These are phyloP conservation scores for Proteles cristata DNA, from an alignment of 2,113 vertebrate genomes.

Conservation along the genomic window DNA sequence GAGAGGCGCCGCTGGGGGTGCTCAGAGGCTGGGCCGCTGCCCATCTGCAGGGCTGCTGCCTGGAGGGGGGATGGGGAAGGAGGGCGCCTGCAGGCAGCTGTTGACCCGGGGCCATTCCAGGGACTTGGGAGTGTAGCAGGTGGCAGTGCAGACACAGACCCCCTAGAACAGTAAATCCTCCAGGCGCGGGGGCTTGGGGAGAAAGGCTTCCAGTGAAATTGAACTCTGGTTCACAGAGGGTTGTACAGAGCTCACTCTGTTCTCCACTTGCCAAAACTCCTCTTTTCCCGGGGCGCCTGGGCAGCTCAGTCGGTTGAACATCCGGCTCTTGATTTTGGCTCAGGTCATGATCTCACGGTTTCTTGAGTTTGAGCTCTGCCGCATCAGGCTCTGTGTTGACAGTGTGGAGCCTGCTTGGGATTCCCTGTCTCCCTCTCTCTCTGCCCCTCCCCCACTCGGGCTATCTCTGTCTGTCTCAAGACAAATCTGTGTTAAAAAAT, in stretches of 20 bases:
- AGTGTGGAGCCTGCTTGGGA: too few species aligned
- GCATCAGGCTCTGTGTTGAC: too few species aligned
- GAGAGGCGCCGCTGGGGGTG: not conserved
- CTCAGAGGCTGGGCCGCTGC: not conserved
- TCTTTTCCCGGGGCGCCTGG: not conserved
- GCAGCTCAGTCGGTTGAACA: too few species aligned
- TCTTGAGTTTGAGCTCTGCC: too few species aligned
- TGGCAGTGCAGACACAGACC: not conserved
- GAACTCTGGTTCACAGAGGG: not conserved
- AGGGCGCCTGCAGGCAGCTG: not conserved
- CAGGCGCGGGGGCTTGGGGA: not conserved
- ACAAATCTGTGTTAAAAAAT: too few species aligned
- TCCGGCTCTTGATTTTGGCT: too few species aligned
- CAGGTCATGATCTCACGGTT: too few species aligned
- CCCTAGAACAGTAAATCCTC: not conserved
- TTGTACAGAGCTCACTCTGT: not conserved
- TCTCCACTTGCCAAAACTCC: not conserved
- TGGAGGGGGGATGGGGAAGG: not conserved
- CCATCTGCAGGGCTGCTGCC: too few species aligned
- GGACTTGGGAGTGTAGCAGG: not conserved
- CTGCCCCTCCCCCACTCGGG: too few species aligned
- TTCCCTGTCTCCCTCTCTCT: too few species aligned
- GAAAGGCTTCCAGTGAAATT: accelerated
- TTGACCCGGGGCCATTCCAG: not conserved
- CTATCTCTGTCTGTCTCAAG: too few species aligned